These are phyloP conservation scores for Eupithecia centaureata DNA, from an alignment of 2,888 invertebrate genomes.

Conservation along the genomic window DNA sequence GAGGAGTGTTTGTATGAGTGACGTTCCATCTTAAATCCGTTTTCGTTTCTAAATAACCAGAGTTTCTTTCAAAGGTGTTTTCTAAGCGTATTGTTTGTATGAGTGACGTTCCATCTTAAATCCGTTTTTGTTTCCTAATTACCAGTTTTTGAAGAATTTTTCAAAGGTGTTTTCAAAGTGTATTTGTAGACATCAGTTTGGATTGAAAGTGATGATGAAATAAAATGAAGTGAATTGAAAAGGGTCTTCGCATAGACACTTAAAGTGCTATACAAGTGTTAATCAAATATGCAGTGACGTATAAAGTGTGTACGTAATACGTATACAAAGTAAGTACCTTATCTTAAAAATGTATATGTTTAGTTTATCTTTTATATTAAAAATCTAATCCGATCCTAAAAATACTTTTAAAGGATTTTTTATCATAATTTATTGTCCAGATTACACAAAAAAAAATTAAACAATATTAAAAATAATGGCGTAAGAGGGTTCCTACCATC, in stretches of 20 bases:
- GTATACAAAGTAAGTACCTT: not conserved
- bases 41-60: no score
- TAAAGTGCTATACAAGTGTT: not conserved
- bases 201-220: not conserved
- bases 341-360: not conserved
- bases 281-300: conserved; percentile 3
- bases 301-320: not conserved
- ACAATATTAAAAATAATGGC: no score
- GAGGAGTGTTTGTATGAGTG: no score
- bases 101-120: not conserved
- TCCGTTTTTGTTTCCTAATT: not conserved
- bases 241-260: not conserved
- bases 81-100: not conserved
- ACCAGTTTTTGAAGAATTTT: not conserved
- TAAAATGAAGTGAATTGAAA: not conserved
- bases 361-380: not conserved
- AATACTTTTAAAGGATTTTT: not conserved
- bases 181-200: not conserved
- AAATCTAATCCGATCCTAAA: not conserved
- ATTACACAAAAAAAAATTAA: no score
- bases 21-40: no score
- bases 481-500: no score
- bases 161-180: not conserved
- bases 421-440: not conserved
- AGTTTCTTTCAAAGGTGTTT: no score